A percentile compares a stretch with the other conserved stretches of the same genome.
phyloP scores from a whole-genome alignment of 2,888 invertebrate species.

The Rhopalosiphum nymphaeae region DNA sequence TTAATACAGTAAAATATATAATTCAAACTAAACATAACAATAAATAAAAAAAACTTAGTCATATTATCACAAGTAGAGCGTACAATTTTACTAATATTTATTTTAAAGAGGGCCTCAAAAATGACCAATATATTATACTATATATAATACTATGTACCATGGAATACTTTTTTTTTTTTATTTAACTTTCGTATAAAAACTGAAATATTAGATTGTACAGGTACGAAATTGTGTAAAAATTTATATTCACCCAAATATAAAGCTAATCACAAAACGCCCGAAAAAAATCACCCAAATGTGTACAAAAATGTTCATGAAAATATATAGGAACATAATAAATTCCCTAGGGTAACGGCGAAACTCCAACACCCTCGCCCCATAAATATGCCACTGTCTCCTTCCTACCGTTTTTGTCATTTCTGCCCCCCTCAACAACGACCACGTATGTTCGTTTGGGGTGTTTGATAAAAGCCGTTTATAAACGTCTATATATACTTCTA shows the following conservation, averaged over 20 bases:
- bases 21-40: background rate
- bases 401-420: background rate
- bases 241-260: background rate
- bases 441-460: background rate
- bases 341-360: background rate
- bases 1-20: background rate
- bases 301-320: background rate
- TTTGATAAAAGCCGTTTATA: slow-evolving; percentile 32
- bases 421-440: background rate
- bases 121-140: background rate
- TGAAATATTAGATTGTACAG: background rate
- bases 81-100: background rate
- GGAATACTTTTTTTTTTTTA: too few species aligned
- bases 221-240: background rate
- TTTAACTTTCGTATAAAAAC: background rate
- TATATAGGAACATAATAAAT: background rate
- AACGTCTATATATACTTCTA: background rate
- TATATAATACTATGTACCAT: background rate
- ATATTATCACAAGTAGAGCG: background rate
- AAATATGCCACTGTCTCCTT: background rate
- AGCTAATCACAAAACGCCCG: background rate
- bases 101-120: background rate
- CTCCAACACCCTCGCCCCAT: background rate
- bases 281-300: background rate
- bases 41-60: background rate